These are phyloP conservation scores for Mythimna pallens DNA, from an alignment of 2,888 invertebrate species.

Conservation along the genomic window DNA sequence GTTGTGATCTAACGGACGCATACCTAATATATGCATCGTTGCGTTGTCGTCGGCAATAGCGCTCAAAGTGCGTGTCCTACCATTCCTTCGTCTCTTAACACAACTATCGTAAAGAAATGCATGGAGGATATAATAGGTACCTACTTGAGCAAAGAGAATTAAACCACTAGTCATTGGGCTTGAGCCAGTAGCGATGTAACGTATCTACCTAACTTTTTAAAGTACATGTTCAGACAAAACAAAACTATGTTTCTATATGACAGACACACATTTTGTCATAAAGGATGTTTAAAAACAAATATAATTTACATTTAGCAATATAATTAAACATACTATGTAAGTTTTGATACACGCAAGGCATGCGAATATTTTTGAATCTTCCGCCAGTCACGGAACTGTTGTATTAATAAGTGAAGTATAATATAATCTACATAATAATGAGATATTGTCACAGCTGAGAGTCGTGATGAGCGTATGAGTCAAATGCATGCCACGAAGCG, in stretches of 20 bases:
- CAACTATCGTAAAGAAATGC: too few relatives aligned
- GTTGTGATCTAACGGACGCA: too few relatives aligned
- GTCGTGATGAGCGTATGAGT: not conserved
- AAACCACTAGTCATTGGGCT: too few relatives aligned
- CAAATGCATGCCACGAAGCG: not conserved
- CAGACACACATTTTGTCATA: too few relatives aligned
- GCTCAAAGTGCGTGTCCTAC: too few relatives aligned
- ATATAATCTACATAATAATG: slow-evolving; percentile 2
- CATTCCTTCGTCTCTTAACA: too few relatives aligned
- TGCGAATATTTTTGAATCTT: not conserved
- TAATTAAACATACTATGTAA: not conserved
- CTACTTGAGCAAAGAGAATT: not conserved
- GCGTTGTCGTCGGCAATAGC: too few relatives aligned
- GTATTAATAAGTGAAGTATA: not conserved
- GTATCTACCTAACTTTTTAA: not conserved
- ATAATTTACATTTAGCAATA: not conserved
- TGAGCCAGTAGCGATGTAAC: not conserved
- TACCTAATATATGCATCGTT: too few relatives aligned
- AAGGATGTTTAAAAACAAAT: too few relatives aligned
- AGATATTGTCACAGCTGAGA: not conserved
- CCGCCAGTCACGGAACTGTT: not conserved
- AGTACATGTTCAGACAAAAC: too few relatives aligned
- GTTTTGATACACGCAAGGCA: not conserved
- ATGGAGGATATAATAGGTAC: not conserved
- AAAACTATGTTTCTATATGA: too few relatives aligned